Base-by-base conservation (phyloP, 2,888 invertebrate species). In the Rhamnusium bicolor region DNA sequence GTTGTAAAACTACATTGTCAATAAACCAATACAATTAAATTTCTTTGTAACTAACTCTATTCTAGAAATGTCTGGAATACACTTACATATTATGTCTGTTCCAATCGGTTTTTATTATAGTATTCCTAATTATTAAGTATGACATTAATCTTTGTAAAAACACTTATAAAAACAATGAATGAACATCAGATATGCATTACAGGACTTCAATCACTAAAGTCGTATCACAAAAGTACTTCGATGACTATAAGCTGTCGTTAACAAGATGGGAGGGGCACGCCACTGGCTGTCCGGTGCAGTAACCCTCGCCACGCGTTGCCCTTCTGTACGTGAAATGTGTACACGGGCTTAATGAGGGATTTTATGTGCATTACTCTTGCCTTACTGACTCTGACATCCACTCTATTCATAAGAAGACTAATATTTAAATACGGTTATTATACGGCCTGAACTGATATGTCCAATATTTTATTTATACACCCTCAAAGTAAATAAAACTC, bases 331-430 rank as follows among this genome's bases (percentile, higher is more conserved):
- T 87, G 87, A 87, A 87, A 84, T 86, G 81, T 85, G 85, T 86
- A 86, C 84, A 84, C 82, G 81, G 83, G 83, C 84, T 87, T 88
- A 88, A 88, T 87, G 87, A 88, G 87, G 87, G 88, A 86, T 88
- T 88, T 88, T 85, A 88, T 88, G 85, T 85, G 86, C 86, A 86
- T 87, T 86, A 87, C 86, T 86, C 85, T 86, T 87, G 87, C 86
- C 87, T 87, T 87, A 86, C 86, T 87, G 87, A 87, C 87, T 87
- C 58, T 72, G 72, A 72, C 72, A 58, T 56, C 54, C 62, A 70
- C 46, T 53, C 70, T 63, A 70, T 70, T 63, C 63, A 70, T 47
- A 69, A 69, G 53, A 62, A 69, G 51, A 62, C 62, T 62, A 62
- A 54, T 53, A 70, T 63, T 70, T 63, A 58, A 70, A 63, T 69